Evolutionary conservation across 2,888 invertebrate species (phyloP).

Genomic region (Anodontia alba): DNA sequence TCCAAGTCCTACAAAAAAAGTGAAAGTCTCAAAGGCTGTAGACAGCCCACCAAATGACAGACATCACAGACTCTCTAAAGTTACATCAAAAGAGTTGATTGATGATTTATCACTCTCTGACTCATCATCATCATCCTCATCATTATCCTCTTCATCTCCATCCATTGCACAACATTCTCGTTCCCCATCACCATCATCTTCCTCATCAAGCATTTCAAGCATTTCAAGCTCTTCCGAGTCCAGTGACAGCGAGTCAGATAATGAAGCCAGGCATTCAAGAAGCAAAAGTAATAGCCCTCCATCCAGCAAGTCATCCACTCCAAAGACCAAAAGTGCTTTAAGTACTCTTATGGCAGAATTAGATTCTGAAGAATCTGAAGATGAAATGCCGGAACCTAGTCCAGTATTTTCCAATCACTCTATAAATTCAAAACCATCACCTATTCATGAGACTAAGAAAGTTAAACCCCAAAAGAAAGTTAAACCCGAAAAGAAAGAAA

Average conservation of each 20-base stretch:
- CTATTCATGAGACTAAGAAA: constrained; percentile 23
- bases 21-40: constrained; percentile 16
- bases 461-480: constrained; percentile 9
- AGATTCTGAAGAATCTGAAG: constrained; percentile 52
- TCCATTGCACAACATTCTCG: background rate
- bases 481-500: background rate
- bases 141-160: background rate
- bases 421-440: constrained; percentile 38
- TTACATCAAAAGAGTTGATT: constrained; percentile 49
- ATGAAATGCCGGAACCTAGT: constrained; percentile 43
- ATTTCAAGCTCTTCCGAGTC: constrained; percentile 3
- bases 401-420: constrained; percentile 57
- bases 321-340: constrained; percentile 46
- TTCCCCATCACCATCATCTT: constrained; percentile 3
- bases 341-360: constrained; percentile 55
- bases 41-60: constrained; percentile 23
- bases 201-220: constrained; percentile 20
- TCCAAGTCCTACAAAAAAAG: constrained; percentile 16
- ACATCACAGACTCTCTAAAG: constrained; percentile 38
- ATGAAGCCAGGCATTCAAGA: constrained; percentile 26
- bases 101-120: constrained; percentile 52
- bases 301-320: constrained; percentile 54
- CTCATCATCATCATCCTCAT: constrained; percentile 35
- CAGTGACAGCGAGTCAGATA: constrained; percentile 26
- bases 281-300: constrained; percentile 32